Conservation (phyloP, 2,888 invertebrate species). For the Chrysolina americana region DNA sequence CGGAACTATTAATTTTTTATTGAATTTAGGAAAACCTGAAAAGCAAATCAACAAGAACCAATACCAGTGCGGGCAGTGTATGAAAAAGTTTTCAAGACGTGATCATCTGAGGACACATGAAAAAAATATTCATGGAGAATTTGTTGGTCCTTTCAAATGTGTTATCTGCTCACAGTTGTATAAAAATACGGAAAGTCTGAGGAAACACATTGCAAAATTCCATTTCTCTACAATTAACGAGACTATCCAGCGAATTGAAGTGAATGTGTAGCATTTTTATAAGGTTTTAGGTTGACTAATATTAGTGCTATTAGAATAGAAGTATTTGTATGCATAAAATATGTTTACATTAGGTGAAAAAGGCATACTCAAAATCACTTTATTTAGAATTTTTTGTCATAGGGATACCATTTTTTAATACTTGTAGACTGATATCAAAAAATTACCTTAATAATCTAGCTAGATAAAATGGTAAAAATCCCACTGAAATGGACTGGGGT, state of each 20-base stretch:
- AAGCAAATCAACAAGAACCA: constrained; percentile 58
- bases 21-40: constrained; percentile 64
- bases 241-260: constrained; percentile 55
- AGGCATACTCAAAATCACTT: too few relatives aligned
- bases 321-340: too few relatives aligned
- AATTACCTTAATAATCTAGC: too few relatives aligned
- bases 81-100: constrained; percentile 67
- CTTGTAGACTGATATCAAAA: too few relatives aligned
- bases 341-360: too few relatives aligned
- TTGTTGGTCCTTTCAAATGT: constrained; percentile 69
- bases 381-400: too few relatives aligned
- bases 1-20: constrained; percentile 51
- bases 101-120: constrained; percentile 70
- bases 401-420: too few relatives aligned
- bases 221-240: constrained; percentile 63
- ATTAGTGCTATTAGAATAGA: too few relatives aligned
- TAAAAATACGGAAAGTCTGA: constrained; percentile 69
- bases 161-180: constrained; percentile 68
- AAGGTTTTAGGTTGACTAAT: not conserved
- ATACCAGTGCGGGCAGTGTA: constrained; percentile 67
- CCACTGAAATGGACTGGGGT: too few relatives aligned
- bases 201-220: constrained; percentile 70
- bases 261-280: constrained; percentile 51
- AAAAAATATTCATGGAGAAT: constrained; percentile 70
- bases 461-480: too few relatives aligned